Percentiles rank a stretch among this genome's conserved stretches.
These are phyloP conservation scores for Dicaeum eximium DNA, from an alignment of 2,113 vertebrate species.

Conservation along the genomic window DNA sequence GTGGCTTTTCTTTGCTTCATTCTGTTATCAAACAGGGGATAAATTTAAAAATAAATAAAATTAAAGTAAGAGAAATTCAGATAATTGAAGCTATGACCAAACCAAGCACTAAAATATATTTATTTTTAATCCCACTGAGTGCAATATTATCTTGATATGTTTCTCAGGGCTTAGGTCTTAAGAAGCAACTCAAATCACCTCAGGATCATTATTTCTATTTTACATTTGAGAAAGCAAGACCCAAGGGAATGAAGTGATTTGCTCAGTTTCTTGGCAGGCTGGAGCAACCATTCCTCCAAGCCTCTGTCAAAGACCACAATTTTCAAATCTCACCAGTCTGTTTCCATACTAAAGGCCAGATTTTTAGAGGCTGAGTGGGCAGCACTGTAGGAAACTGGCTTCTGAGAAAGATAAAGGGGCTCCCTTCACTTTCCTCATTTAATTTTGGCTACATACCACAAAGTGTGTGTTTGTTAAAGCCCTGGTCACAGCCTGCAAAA, in stretches of 20 bases:
- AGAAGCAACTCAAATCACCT: background rate
- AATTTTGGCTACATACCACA: background rate
- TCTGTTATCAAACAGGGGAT: constrained; percentile 26
- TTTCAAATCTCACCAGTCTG: background rate
- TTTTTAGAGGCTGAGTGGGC: background rate
- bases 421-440: background rate
- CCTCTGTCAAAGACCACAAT: background rate
- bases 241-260: background rate
- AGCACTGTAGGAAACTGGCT: background rate
- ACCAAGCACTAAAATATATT: background rate
- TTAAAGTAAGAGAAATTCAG: background rate
- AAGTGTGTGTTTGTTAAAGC: background rate
- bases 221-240: background rate
- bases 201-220: background rate
- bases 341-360: background rate
- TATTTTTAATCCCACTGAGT: background rate
- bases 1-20: constrained; percentile 70
- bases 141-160: background rate
- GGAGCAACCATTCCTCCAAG: background rate
- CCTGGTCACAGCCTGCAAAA: background rate
- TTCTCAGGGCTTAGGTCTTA: background rate
- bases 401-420: background rate
- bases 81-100: background rate
- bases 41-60: background rate
- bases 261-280: background rate